Conservation (phyloP, 1,140 invertebrate species). For the Papilio machaon region DNA sequence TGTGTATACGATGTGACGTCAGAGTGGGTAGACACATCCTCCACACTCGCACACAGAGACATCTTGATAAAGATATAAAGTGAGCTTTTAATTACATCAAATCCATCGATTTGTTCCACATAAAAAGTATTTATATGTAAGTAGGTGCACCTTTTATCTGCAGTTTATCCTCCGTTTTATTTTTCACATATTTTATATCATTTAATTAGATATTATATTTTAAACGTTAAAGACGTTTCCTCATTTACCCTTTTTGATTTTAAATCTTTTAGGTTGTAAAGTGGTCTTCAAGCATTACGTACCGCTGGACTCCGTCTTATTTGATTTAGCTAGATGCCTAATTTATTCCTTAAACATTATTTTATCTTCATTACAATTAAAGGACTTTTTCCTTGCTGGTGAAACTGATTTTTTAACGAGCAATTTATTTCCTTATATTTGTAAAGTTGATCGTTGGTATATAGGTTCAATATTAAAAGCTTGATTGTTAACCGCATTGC, state of each 20-base stretch:
- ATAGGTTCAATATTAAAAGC: neutral
- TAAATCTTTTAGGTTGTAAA: neutral
- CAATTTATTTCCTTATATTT: no score
- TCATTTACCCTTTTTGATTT: neutral
- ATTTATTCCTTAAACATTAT: neutral
- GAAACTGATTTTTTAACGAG: neutral
- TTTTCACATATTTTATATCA: slow-evolving; percentile 1
- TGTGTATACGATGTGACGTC: neutral
- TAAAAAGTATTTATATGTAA: slow-evolving; percentile 1
- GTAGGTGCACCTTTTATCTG: neutral
- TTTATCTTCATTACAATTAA: neutral
- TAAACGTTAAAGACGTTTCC: neutral
- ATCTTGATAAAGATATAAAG: slow-evolving; percentile 13
- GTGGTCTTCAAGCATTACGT: no score
- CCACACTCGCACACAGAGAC: neutral
- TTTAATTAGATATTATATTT: neutral
- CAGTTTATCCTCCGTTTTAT: slow-evolving; percentile 2
- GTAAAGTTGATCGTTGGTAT: no score
- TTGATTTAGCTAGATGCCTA: neutral
- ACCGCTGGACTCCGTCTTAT: neutral
- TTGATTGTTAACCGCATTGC: neutral
- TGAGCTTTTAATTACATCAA: slow-evolving; percentile 17
- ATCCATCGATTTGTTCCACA: slow-evolving; percentile 19
- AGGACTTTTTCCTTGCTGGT: neutral
- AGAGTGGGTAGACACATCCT: neutral